Base-by-base conservation (phyloP, 2,888 invertebrate species). In the Drosophila anceps region DNA sequence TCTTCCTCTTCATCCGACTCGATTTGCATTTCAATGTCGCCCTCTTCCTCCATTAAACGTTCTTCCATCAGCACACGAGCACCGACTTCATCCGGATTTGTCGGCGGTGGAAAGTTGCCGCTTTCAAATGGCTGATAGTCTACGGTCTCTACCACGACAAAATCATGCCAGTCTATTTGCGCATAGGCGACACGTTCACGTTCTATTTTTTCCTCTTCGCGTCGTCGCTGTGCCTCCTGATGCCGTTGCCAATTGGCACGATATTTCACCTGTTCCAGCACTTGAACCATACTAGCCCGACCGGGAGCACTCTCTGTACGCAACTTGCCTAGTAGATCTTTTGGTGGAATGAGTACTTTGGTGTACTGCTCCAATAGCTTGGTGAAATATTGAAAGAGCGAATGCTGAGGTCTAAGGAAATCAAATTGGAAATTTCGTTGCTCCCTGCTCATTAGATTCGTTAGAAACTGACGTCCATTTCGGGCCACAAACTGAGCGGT, bases 151-250 rank as follows among this genome's bases (percentile, higher is more conserved):
- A 99, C 99, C 0, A 99, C 99, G 1, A 99, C 99, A 93, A 99
- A 99, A 93, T 99, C 99, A 92, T 99, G 99, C 99, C 99, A 99
- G 92, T 99, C 99, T 76, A 99, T 99, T 90, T 98, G 98, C 0
- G 99, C 98, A 92, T 99, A 99, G 0, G 97, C 97, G 33, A 97
- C 95, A 92, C 99, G 95, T 93, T 99, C 99, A 72, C 97, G 95
- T 93, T 99, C 99, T 10, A 98, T 94, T 88, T 98, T 97, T 76
- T 99, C 98, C 91, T 99, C 99, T 91, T 99, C 98, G 67, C 97
- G 96, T 0, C 98, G 96, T 76, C 96, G 96, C 88, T 99, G 97
- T 0, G 97, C 95, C 88, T 98, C 98, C 92, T 99, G 98, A 92
- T 98, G 98, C 55, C 97, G 96, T 65, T 98, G 96, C 99, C 99